These are phyloP conservation scores for Brachionus sp. DNA, from an alignment of 1,140 invertebrate genomes.

Conservation along the genomic window DNA sequence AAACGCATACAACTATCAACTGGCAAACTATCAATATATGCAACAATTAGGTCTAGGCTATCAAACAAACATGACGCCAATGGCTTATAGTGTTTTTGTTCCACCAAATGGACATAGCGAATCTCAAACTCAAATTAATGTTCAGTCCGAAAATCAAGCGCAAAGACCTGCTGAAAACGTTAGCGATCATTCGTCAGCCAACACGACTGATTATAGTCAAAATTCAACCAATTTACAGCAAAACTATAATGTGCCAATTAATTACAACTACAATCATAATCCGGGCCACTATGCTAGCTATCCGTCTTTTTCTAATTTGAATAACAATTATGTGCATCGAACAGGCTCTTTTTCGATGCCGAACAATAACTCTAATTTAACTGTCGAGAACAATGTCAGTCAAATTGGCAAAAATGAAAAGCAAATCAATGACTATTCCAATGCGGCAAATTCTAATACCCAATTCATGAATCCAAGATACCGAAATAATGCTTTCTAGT, in stretches of 20 bases:
- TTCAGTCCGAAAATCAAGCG: neutral
- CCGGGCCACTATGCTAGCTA: neutral
- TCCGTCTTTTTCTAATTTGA: neutral
- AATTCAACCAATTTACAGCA: neutral
- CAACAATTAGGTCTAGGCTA: neutral
- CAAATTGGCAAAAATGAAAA: neutral
- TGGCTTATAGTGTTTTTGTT: neutral
- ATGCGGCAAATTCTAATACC: neutral
- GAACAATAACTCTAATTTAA: neutral
- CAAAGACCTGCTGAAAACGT: neutral
- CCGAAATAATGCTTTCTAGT: neutral
- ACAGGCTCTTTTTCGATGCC: neutral
- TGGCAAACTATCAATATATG: neutral
- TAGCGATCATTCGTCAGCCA: neutral
- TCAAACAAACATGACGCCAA: neutral
- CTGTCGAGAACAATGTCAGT: neutral
- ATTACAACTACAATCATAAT: neutral
- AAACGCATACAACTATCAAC: neutral
- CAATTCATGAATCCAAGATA: neutral
- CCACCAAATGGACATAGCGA: neutral
- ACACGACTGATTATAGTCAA: neutral
- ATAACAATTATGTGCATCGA: neutral
- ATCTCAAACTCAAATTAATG: neutral
- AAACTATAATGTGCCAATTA: neutral
- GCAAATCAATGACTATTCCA: neutral